phyloP scores from a whole-genome alignment of 2,888 invertebrate species.

The Lamellibrachia columna region DNA sequence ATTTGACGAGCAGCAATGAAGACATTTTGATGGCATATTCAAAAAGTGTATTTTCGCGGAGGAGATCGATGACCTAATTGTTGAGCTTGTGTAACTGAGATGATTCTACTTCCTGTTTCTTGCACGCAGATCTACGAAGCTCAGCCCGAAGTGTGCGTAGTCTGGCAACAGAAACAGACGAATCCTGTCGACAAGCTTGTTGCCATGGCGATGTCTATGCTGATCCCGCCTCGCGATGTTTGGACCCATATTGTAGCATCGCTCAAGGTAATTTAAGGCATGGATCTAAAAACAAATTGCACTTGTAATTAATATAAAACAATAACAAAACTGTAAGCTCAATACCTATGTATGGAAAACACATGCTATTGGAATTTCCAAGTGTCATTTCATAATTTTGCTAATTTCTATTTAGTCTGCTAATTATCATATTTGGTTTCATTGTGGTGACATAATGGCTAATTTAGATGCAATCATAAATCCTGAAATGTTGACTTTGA shows the following conservation, averaged over 20 bases:
- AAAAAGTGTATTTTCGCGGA: slow-evolving; percentile 31
- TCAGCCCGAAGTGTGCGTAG: slow-evolving; percentile 41
- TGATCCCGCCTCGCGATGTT: slow-evolving; percentile 47
- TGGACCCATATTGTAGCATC: slow-evolving; percentile 44
- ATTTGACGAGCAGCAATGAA: no score
- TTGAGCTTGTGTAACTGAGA: not conserved
- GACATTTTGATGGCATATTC: slow-evolving; percentile 27
- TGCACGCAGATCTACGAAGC: slow-evolving; percentile 45
- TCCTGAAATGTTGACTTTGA: not conserved
- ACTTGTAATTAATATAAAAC: not conserved
- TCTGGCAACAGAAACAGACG: slow-evolving; percentile 32
- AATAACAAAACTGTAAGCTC: not conserved
- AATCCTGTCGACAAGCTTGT: slow-evolving; percentile 42
- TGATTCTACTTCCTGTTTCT: not conserved
- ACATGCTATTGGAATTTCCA: not conserved
- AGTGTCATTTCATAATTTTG: not conserved
- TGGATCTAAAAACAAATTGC: not conserved
- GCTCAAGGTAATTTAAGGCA: slow-evolving; percentile 45
- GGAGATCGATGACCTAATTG: not conserved
- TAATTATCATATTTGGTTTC: not conserved
- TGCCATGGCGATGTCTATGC: slow-evolving; percentile 43
- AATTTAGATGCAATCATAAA: not conserved
- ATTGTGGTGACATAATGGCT: not conserved
- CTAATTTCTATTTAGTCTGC: not conserved
- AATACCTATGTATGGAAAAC: not conserved